Evolutionary conservation across 2,888 invertebrate genomes (phyloP), one percentile per base, ranked within the genome.

Genomic region (Lycaena phlaeas): DNA sequence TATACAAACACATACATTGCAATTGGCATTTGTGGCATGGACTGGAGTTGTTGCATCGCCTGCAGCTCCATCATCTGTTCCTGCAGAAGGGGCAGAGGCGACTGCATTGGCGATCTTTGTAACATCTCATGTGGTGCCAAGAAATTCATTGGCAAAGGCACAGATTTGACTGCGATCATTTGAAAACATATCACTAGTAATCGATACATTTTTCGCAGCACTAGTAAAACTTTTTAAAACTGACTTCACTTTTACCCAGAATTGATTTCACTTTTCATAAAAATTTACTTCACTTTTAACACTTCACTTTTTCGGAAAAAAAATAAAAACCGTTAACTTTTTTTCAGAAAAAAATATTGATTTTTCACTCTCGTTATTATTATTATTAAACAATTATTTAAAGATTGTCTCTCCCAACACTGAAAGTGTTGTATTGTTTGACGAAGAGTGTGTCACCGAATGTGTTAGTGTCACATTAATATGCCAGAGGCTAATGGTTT

Each of bases 401-500:
- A 5, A 4, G 11, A 22, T 30, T 29, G 29, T 18, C 22, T 10
- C 30, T n/a, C n/a, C 29, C 29, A 37, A 15, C 12, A 14, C 29
- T 18, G 5, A 5, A 4, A 4, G 4, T 10, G n/a, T 15, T 36
- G 10, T 29, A 18, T 38, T 34, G 40, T 42, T 44, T 34, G 46
- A 15, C 14, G 18, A 28, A 27, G 22, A 31, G 38, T 41, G 37
- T 43, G 51, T 48, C 46, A 48, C 34, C 38, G 40, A 46, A 34
- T 50, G 54, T 42, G 51, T 46, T 17, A 26, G 44, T 44, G 38
- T 38, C 25, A 39, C 42, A 61, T 74, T 72, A 64, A 64, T 68
- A 78, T 78, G 68, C 77, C 51, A 28, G 53, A 37, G 49, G 37
- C 52, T 59, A 60, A n/a, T n/a, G n/a, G n/a, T 59, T 25, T 52